Percentiles rank a stretch among this genome's conserved stretches.
Conservation (phyloP, 2,888 invertebrate genomes). For the Ochropleura plecta region DNA sequence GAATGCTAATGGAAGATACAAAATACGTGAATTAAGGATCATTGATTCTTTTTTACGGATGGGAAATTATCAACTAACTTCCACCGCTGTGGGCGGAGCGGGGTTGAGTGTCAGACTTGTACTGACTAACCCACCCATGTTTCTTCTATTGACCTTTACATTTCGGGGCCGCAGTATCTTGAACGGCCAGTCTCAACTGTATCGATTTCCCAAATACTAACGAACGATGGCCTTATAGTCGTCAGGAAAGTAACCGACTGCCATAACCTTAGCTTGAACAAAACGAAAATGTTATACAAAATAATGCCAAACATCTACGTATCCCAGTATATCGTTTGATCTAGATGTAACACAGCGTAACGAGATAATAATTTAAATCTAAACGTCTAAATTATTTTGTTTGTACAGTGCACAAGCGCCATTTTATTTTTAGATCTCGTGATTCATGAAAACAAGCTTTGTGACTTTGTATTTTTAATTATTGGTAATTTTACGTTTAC, state of each 20-base stretch:
- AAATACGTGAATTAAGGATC: neutral
- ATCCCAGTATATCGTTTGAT: constrained; percentile 33
- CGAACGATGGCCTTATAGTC: neutral
- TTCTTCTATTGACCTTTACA: no score
- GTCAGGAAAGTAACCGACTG: neutral
- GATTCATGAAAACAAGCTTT: constrained; percentile 14
- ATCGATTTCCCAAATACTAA: neutral
- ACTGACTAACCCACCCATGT: no score
- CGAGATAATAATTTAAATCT: constrained; percentile 37
- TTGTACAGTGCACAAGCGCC: constrained; percentile 31
- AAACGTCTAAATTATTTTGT: constrained; percentile 38
- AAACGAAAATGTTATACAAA: constrained; percentile 20
- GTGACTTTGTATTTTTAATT: constrained; percentile 21
- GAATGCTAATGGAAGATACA: neutral
- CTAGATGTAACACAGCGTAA: constrained; percentile 23
- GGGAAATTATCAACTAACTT: no score
- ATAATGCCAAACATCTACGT: constrained; percentile 19
- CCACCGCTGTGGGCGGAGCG: no score
- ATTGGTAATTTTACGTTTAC: constrained; percentile 10
- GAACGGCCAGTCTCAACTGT: neutral
- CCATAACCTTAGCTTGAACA: constrained; percentile 5
- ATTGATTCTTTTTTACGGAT: no score
- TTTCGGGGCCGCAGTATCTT: no score
- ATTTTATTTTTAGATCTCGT: constrained; percentile 13
- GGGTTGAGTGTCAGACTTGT: no score